Evolutionary conservation across 2,888 invertebrate genomes (phyloP).

Genomic region (Scaptomyza cyrtandrae): DNA sequence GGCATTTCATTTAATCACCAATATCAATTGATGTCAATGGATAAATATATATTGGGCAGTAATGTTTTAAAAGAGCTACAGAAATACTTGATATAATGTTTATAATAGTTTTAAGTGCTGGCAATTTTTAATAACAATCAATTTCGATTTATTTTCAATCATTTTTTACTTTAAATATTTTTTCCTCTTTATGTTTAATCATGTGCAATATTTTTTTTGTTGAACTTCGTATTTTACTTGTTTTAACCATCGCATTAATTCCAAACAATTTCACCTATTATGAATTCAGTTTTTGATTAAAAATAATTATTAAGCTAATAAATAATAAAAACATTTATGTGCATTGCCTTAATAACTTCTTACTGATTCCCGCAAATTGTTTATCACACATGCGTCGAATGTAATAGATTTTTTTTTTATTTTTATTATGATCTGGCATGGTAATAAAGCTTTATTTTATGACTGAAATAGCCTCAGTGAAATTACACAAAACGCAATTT

Average conservation of each 20-base stretch:
- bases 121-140: not conserved
- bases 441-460: conserved; percentile 27
- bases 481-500: conserved; percentile 35
- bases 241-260: not conserved
- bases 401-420: conserved; percentile 3
- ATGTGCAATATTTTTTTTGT: not conserved
- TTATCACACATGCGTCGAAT: conserved; percentile 6
- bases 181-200: not conserved
- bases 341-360: conserved; percentile 12
- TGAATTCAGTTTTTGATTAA: not conserved
- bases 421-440: conserved; percentile 10
- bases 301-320: not conserved
- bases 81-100: not conserved
- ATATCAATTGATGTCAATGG: conserved; percentile 42
- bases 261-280: conserved; percentile 1
- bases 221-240: not conserved
- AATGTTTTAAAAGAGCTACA: conserved; percentile 11
- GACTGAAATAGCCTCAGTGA: conserved; percentile 21
- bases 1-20: conserved; percentile 43
- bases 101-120: not conserved
- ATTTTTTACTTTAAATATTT: not conserved
- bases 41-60: conserved; percentile 29
- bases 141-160: not conserved
- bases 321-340: not conserved
- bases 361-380: not conserved